A percentile compares a stretch with the other conserved stretches of the same genome.
These are phyloP conservation scores for Gyrodactylus salaris DNA, from an alignment of 1,140 invertebrate species.

Conservation along the genomic window DNA sequence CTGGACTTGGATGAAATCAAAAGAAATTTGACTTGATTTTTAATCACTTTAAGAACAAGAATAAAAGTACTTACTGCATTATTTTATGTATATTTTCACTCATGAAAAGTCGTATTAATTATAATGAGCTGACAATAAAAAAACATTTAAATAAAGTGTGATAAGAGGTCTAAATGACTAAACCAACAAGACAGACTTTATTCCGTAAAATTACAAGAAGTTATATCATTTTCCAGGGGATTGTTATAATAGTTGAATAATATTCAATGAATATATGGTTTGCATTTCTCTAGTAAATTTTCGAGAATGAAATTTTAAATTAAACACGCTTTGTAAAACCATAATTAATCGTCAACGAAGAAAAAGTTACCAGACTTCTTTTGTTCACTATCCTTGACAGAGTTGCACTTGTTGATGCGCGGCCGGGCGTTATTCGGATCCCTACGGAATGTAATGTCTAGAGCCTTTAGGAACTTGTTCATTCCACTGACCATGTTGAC, in stretches of 20 bases:
- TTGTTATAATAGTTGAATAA: background rate
- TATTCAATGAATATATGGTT: background rate
- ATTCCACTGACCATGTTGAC: conserved; percentile 33
- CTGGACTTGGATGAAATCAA: background rate
- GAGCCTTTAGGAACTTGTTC: conserved; percentile 79
- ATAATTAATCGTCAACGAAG: conserved; percentile 60
- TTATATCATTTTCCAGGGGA: background rate
- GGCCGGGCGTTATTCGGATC: conserved; percentile 95
- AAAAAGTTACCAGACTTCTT: conserved; percentile 85
- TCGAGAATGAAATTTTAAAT: no score
- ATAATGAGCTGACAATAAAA: no score
- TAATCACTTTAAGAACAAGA: background rate
- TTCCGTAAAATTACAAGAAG: no score
- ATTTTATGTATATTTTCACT: no score
- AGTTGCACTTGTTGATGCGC: conserved; percentile 76
- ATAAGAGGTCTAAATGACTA: no score
- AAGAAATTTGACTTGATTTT: background rate
- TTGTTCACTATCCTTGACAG: conserved; percentile 88
- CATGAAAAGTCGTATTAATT: no score
- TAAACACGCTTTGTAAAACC: background rate
- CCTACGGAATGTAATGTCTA: conserved; percentile 83
- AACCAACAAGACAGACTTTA: no score
- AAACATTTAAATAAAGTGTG: no score
- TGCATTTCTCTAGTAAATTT: background rate
- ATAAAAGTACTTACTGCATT: no score